Conservation (phyloP, 2,888 invertebrate species). For the Harpalus rubripes region DNA sequence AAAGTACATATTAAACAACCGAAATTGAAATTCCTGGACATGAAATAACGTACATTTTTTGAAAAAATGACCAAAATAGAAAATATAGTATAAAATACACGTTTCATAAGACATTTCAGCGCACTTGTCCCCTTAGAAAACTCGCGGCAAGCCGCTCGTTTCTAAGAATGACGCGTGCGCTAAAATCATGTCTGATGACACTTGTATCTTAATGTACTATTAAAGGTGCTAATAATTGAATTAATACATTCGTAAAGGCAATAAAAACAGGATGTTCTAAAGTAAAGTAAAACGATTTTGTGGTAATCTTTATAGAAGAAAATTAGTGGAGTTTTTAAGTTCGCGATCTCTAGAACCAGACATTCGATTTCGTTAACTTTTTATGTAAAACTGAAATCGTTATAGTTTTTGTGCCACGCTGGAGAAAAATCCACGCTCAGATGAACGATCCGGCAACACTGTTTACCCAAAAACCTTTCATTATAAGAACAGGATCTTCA, state of each 20-base stretch:
- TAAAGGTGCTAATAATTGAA: not conserved
- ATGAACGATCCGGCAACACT: not conserved
- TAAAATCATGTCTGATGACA: no score
- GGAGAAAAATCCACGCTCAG: not conserved
- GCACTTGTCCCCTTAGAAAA: no score
- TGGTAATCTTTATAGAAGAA: constrained; percentile 30
- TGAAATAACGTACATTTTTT: no score
- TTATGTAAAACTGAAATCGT: constrained; percentile 29
- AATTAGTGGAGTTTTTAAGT: constrained; percentile 12
- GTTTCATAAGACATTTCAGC: no score
- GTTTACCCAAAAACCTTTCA: not conserved
- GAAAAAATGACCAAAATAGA: no score
- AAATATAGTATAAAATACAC: no score
- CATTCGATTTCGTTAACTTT: constrained; percentile 36
- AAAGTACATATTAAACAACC: no score
- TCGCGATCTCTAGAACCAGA: not conserved
- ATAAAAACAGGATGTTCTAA: not conserved
- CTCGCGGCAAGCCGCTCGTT: no score
- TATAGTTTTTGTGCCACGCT: constrained; percentile 6
- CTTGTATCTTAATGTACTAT: no score
- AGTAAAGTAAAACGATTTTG: constrained; percentile 9
- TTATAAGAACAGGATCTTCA: not conserved
- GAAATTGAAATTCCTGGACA: no score
- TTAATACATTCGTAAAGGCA: no score
- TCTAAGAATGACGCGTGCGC: no score